Evolutionary conservation across 2,113 vertebrate genomes (phyloP), one percentile per base, ranked within the genome.

Genomic region (Amazona guildingii): DNA sequence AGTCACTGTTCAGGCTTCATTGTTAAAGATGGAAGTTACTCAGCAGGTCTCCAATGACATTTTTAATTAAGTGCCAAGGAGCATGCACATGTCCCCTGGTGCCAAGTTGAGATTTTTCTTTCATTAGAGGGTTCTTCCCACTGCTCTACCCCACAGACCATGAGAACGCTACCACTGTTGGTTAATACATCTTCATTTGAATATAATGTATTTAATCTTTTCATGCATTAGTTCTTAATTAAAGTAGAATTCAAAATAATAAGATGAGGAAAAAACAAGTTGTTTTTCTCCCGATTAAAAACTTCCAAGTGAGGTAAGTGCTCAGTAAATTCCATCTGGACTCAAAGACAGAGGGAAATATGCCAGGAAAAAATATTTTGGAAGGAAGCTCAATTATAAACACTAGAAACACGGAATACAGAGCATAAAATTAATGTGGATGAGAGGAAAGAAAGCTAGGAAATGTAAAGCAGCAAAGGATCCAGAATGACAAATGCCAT

Each of bases 261-360:
- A 75, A 85, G 77, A 79, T 48, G 29, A 62, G 41, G 57, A 46
- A 88, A 81, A 92, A 84, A 81, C 27, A 46, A 67, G 29, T 59
- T 91, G 61, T 8, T 91, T 96, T 91, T 92, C 33, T 91, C n/a
- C 46, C 90, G 82, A 91, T 90, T 86, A 94, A 95, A 97, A 88
- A 86, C 39, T 96, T 86, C 39, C 72, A 84, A 86, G 83, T 54
- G 59, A 90, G 79, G 79, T 61, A 63, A 78, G 77, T 39, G 55
- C 83, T 86, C 28, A 57, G 69, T 64, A 92, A 72, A 91, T 96
- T 96, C 79, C 84, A 90, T 91, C 92, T 95, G 90, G 62, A 61
- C 43, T 93, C 67, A 86, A 57, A 86, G 41, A 63, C 12, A 52
- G 59, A 79, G 66, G 61, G 81, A 96, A 66, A 83, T 83, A 80